Evolutionary conservation across 2,888 invertebrate species (phyloP).

Genomic region (Blastobasis lacticolella): DNA sequence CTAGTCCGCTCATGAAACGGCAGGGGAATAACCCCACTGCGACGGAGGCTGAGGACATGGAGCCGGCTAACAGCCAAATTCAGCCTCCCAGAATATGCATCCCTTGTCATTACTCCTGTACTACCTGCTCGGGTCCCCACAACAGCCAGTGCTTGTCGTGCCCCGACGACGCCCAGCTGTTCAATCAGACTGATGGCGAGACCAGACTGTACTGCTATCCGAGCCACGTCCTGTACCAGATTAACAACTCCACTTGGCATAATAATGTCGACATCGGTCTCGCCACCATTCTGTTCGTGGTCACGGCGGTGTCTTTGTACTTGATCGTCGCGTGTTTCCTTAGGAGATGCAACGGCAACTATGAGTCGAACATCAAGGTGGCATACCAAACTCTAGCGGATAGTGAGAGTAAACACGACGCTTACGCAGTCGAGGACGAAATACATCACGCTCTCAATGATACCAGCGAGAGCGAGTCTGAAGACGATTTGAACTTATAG

Average conservation of each 20-base stretch:
- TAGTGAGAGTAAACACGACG: slow-evolving; percentile 54
- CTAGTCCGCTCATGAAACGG: slow-evolving; percentile 36
- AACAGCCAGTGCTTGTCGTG: slow-evolving; percentile 81
- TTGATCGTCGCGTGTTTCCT: slow-evolving; percentile 35
- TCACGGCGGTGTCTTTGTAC: slow-evolving; percentile 40
- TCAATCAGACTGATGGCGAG: slow-evolving; percentile 50
- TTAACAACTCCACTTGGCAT: slow-evolving; percentile 59
- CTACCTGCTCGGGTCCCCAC: slow-evolving; percentile 78
- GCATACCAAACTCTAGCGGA: slow-evolving; percentile 56
- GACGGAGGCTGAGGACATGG: slow-evolving; percentile 54
- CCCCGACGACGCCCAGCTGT: slow-evolving; percentile 76
- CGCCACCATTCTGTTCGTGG: slow-evolving; percentile 40
- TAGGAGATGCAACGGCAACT: slow-evolving; percentile 39
- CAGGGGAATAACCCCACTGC: slow-evolving; percentile 34
- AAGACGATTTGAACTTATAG: slow-evolving; percentile 61
- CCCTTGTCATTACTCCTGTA: slow-evolving; percentile 84
- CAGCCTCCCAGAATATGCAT: slow-evolving; percentile 68
- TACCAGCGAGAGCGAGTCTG: slow-evolving; percentile 57
- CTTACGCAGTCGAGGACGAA: slow-evolving; percentile 57
- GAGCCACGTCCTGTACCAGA: slow-evolving; percentile 50
- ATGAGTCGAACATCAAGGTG: slow-evolving; percentile 43
- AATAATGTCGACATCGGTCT: slow-evolving; percentile 58
- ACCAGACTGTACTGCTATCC: slow-evolving; percentile 69
- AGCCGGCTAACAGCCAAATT: slow-evolving; percentile 23
- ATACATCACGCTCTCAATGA: slow-evolving; percentile 56